Base-by-base conservation (phyloP, 2,888 invertebrate genomes). In the Hypena proboscidalis region DNA sequence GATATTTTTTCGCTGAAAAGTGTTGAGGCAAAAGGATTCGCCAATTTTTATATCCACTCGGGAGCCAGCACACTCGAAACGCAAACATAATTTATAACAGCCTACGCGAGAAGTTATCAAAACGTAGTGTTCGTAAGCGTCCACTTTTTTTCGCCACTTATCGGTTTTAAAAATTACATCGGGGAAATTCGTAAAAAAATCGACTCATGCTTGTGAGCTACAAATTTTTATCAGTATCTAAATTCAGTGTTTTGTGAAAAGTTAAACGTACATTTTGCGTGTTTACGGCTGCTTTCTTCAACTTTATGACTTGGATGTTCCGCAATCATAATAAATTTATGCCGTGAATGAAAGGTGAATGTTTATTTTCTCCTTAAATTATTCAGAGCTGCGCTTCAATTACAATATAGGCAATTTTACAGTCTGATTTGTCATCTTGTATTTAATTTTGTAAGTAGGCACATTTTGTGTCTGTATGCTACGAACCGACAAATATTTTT, bases 381-480 rank as follows among this genome's bases (percentile, higher is more conserved):
- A n/a, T 8, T 14, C 15, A 8, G 8, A n/a, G 8, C 6, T 29
- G 29, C 15, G 7, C 15, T 17, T 15, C 15, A 29, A 29, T 29
- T 31, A 11, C 11, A 11, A 2, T 6, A 33, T 43, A 20, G 14
- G n/a, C 30, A 9, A 15, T 27, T 40, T 34, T 6, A 27, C 33
- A 1, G 30, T 21, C 20, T 21, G 15, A 21, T 30, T 30, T 41
- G 25, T 34, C 14, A 27, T 13, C 17, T 17, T 6, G 11, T 51
- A 13, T 32, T 21, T 33, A 41, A 52, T 65, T 70, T 69, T 63
- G 64, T 60, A 68, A 70, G 45, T 55, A 64, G 61, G 55, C 54
- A 69, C 55, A 58, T 54, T 56, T 61, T 69, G 4, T 46, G 32
- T 34, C 19, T 19, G 36, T 31, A 43, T 41, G 26, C 32, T 42